phyloP scores from a whole-genome alignment of 2,797 vertebrate genomes.

The Acridotheres tristis region DNA sequence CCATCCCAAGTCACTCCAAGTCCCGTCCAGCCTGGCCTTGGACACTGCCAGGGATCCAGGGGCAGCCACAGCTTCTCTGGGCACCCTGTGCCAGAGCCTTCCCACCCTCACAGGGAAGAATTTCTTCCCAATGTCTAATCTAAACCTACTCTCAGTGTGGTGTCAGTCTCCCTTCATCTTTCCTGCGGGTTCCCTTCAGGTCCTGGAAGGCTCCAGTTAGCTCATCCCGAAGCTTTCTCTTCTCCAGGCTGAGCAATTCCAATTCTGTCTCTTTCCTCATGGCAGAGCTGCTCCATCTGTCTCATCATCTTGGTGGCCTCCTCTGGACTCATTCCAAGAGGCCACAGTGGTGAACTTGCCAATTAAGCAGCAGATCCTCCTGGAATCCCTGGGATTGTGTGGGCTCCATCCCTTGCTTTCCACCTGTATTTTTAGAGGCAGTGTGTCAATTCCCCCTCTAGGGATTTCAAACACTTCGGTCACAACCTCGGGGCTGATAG shows the following conservation, averaged over 20 bases:
- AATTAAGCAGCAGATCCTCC: background rate
- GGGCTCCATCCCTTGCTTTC: background rate
- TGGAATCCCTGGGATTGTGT: background rate
- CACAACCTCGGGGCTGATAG: background rate
- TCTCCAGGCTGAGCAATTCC: background rate
- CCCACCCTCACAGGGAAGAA: fast-evolving
- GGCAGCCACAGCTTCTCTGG: background rate
- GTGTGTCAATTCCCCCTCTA: background rate
- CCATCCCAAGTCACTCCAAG: fast-evolving
- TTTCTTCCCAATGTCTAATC: background rate
- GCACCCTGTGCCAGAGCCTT: background rate
- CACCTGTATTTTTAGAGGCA: background rate
- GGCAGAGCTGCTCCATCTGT: background rate
- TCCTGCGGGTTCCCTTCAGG: background rate
- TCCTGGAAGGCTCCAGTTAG: background rate
- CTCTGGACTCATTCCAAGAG: background rate
- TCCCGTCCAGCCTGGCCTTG: background rate
- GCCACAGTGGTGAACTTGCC: background rate
- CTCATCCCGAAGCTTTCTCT: background rate
- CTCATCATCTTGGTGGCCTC: background rate
- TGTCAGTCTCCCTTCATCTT: background rate
- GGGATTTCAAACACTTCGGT: background rate
- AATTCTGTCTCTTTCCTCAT: background rate
- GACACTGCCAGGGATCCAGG: background rate
- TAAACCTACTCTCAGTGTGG: background rate